Conservation (phyloP, 2,113 vertebrate species). For the Chamaetylas fuelleborni region DNA sequence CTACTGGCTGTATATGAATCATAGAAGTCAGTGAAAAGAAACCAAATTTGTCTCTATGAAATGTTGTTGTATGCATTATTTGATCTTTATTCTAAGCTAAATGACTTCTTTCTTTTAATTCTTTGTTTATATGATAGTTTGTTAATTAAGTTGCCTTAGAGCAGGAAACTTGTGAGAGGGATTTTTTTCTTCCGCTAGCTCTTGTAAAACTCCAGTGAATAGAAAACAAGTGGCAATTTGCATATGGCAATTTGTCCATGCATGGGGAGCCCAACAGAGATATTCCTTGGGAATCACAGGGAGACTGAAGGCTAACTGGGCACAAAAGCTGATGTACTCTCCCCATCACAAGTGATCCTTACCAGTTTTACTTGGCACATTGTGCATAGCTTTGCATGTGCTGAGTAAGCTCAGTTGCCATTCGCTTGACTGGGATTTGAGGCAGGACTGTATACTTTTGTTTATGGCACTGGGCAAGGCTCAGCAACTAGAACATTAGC, state of each 20-base stretch:
- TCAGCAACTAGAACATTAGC: constrained; percentile 47
- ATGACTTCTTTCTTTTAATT: neutral
- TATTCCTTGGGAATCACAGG: constrained; percentile 10
- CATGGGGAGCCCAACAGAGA: neutral
- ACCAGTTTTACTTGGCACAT: neutral
- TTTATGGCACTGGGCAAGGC: constrained; percentile 22
- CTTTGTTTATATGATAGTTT: neutral
- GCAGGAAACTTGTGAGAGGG: neutral
- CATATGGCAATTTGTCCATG: neutral
- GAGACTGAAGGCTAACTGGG: neutral
- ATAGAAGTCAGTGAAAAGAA: neutral
- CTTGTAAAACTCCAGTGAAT: neutral
- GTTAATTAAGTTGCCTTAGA: neutral
- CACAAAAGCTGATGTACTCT: constrained; percentile 13
- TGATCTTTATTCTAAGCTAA: neutral
- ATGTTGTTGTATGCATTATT: neutral
- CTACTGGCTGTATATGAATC: neutral
- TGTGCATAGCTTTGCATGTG: neutral
- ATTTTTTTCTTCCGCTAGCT: neutral
- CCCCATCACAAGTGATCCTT: neutral
- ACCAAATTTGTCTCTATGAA: neutral
- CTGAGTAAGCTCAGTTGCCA: constrained; percentile 12
- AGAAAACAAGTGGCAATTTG: neutral
- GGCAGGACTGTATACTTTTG: constrained; percentile 19
- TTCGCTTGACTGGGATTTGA: neutral